phyloP scores from a whole-genome alignment of 2,113 vertebrate species.

The Dipodomys merriami region DNA sequence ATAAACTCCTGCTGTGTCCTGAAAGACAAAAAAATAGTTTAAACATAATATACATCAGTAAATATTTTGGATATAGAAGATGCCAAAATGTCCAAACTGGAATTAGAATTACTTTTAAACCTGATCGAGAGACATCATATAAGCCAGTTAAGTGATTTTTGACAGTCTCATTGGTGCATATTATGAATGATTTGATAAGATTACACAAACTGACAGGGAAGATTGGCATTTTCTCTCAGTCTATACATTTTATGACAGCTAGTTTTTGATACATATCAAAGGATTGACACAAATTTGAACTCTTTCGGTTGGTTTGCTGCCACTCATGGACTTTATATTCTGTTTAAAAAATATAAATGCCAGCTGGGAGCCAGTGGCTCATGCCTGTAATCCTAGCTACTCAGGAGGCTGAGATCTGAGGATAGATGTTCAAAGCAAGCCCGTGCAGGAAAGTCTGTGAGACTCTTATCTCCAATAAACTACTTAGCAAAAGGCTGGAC shows the following conservation, averaged over 20 bases:
- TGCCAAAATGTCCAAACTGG: not conserved
- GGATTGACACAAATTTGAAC: constrained; percentile 7
- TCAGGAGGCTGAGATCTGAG: no score
- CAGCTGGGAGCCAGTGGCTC: no score
- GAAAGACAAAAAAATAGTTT: constrained; percentile 27
- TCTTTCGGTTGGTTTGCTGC: not conserved
- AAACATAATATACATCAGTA: not conserved
- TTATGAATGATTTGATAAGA: constrained; percentile 11
- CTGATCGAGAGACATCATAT: not conserved
- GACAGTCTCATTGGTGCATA: not conserved
- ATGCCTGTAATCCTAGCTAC: no score
- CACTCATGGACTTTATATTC: constrained; percentile 29
- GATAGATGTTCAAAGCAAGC: no score
- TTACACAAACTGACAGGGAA: not conserved
- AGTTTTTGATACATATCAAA: constrained; percentile 22
- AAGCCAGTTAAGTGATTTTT: not conserved
- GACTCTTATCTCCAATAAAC: no score
- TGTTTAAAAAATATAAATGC: not conserved
- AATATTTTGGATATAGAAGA: constrained; percentile 4
- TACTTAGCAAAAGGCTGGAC: no score
- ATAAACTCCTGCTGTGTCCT: constrained; percentile 87
- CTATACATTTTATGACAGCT: not conserved
- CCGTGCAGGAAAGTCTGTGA: no score
- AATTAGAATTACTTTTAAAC: constrained; percentile 32
- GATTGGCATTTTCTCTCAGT: not conserved